Evolutionary conservation across 2,888 invertebrate genomes (phyloP), one percentile per base, ranked within the genome.

Genomic region (Crossocerus cetratus): DNA sequence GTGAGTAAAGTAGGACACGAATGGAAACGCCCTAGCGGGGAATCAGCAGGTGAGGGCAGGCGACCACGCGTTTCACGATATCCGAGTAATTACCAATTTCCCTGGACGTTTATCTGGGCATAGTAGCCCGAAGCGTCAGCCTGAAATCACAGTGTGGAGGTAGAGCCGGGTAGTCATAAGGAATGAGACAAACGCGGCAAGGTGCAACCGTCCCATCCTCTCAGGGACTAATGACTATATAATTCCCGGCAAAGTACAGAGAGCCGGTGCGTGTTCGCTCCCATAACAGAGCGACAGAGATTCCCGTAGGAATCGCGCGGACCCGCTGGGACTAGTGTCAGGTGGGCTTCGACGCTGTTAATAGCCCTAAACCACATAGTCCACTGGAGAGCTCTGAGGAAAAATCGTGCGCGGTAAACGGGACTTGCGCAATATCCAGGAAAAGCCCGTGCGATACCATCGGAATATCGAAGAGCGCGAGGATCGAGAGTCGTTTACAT

Each of bases 81-180:
- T 21, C 56, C 23, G 69, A 72, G 11, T 70, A 74, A 81, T 80
- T 76, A 80, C 69, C 70, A 61, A 78, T 80, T 81, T 81, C 71
- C 80, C 76, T 57, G 80, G 72, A 58, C 69, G 69, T 60, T 80
- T 80, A 76, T 16, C 44, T 3, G 8, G 67, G 49, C 67, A 64
- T n/a, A n/a, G 32, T 59, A 63, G 63, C 68, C 54, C 53, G 54
- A 56, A 62, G 60, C 63, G 60, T 11, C 32, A 59, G 56, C 69
- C 64, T 70, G 65, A 74, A 73, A 77, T 69, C 59, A 62, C 45
- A 44, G 62, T 53, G 64, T 61, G 65, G 23, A 64, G 69, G n/a
- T n/a, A 32, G 32, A 32, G 8, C 32, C 11, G 5, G 8, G 32
- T 11, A 32, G 32, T 32, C 11, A 45, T 20, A 32, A 54, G 56